phyloP scores from a whole-genome alignment of 2,113 vertebrate genomes.

The Dissostichus mawsoni region DNA sequence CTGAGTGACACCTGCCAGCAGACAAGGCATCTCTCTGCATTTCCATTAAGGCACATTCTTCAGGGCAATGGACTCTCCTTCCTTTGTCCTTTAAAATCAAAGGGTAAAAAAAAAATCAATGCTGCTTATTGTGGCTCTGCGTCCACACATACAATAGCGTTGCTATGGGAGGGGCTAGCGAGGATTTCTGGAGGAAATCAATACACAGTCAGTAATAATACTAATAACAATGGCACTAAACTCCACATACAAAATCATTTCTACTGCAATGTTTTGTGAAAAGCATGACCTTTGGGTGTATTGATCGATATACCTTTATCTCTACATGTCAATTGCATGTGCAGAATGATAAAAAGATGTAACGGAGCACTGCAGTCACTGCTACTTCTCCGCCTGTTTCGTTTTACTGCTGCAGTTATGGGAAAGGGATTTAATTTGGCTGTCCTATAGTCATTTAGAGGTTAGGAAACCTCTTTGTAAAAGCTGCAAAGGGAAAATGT shows the following conservation, averaged over 20 bases:
- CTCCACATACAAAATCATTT: neutral
- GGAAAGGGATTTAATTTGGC: slow-evolving; percentile 55
- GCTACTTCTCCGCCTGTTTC: slow-evolving; percentile 25
- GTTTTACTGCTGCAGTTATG: slow-evolving; percentile 44
- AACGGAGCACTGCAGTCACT: neutral
- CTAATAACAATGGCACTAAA: slow-evolving; percentile 22
- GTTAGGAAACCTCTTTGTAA: slow-evolving; percentile 25
- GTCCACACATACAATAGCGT: slow-evolving; percentile 46
- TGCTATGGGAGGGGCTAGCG: slow-evolving; percentile 14
- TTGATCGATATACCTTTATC: slow-evolving; percentile 13
- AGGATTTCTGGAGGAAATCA: slow-evolving; percentile 63
- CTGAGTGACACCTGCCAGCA: slow-evolving; percentile 65
- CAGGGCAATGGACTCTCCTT: slow-evolving; percentile 45
- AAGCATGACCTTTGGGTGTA: slow-evolving; percentile 24
- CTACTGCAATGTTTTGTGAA: slow-evolving; percentile 7
- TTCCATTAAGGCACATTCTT: slow-evolving; percentile 45
- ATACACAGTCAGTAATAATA: slow-evolving; percentile 49
- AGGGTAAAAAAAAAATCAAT: slow-evolving; percentile 67
- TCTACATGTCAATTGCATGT: slow-evolving; percentile 19
- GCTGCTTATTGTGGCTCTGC: slow-evolving; percentile 63
- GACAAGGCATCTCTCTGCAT: slow-evolving; percentile 31
- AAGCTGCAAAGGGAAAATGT: slow-evolving; percentile 20
- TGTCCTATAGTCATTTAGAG: slow-evolving; percentile 35
- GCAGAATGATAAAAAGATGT: slow-evolving; percentile 16
- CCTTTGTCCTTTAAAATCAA: slow-evolving; percentile 73